Conservation (phyloP, 2,888 invertebrate species). For the Ethmia dodecea region DNA sequence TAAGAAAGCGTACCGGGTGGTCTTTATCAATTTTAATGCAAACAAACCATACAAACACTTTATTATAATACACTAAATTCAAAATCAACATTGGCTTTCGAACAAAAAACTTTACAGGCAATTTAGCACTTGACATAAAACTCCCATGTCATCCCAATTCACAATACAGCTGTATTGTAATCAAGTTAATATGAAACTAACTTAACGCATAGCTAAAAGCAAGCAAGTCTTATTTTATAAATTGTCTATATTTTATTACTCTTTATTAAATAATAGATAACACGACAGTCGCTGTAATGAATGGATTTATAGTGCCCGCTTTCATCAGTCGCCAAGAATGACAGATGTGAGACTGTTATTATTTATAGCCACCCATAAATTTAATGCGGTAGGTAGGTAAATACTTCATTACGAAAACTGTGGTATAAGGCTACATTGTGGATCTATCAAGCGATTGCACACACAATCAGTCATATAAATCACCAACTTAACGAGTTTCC, state of each 20-base stretch:
- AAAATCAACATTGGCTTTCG: slow-evolving; percentile 47
- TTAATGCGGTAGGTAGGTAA: slow-evolving; percentile 24
- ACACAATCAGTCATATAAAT: slow-evolving; percentile 61
- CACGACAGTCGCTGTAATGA: no score
- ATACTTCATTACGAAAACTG: no score
- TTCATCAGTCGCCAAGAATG: background rate
- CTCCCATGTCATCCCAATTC: no score
- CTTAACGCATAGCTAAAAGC: no score
- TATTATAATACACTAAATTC: slow-evolving; percentile 61
- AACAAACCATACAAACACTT: slow-evolving; percentile 56
- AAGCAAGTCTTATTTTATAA: no score
- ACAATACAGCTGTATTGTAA: no score
- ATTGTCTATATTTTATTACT: no score
- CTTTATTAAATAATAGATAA: no score
- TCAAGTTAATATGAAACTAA: no score
- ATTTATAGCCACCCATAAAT: slow-evolving; percentile 5
- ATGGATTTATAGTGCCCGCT: no score
- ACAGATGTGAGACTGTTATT: background rate
- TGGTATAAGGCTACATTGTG: slow-evolving; percentile 25
- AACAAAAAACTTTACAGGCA: background rate
- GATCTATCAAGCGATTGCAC: slow-evolving; percentile 53
- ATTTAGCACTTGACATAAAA: slow-evolving; percentile 6
- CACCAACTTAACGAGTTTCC: slow-evolving; percentile 60
- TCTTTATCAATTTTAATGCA: slow-evolving; percentile 72
- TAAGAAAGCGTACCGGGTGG: slow-evolving; percentile 57